Conservation (phyloP, 2,888 invertebrate genomes). For the Chrysolina americana region DNA sequence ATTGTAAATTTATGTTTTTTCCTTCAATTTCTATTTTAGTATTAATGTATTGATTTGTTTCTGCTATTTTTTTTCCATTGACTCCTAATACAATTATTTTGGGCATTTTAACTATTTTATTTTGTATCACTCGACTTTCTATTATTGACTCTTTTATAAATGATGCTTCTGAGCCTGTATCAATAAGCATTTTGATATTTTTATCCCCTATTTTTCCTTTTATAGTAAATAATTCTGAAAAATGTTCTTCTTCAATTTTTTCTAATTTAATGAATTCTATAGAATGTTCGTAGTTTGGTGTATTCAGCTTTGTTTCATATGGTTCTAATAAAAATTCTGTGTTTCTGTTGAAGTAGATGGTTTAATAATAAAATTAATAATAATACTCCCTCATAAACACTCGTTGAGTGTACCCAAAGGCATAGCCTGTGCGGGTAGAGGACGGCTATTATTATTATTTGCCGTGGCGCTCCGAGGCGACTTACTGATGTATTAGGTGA, state of each 20-base stretch:
- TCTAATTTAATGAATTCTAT: conserved; percentile 1
- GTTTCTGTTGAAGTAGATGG: not conserved
- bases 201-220: not conserved
- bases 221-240: not conserved
- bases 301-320: conserved; percentile 8
- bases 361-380: no score
- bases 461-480: no score
- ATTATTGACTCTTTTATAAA: not conserved
- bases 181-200: not conserved
- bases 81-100: not conserved
- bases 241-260: not conserved
- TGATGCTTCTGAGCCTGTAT: conserved; percentile 3
- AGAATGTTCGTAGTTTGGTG: not conserved
- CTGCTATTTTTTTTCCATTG: conserved; percentile 4
- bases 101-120: no score
- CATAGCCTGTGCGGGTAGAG: no score
- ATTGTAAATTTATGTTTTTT: no score
- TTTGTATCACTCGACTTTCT: not conserved
- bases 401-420: no score
- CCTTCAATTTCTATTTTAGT: no score
- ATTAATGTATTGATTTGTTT: not conserved
- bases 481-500: no score
- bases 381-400: no score
- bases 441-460: no score
- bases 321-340: conserved; percentile 2